A percentile compares a stretch with the other conserved stretches of the same genome.
phyloP scores from a whole-genome alignment of 1,140 invertebrate genomes.

The Samia ricini region DNA sequence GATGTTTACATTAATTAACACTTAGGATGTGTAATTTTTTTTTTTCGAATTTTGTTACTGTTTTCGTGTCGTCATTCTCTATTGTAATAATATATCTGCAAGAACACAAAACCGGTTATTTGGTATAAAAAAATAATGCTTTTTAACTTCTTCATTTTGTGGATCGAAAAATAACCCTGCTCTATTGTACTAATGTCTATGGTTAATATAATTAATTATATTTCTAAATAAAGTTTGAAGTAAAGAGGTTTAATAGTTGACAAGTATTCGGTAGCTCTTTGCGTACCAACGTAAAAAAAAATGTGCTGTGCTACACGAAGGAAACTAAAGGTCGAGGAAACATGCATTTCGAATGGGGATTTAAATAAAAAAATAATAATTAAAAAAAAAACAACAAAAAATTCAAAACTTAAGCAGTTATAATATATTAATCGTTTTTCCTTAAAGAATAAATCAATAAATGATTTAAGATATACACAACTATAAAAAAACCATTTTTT shows the following conservation, averaged over 20 bases:
- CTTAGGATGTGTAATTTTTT: slow-evolving; percentile 58
- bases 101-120: slow-evolving; percentile 74
- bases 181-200: slow-evolving; percentile 76
- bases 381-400: slow-evolving; percentile 74
- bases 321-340: slow-evolving; percentile 32
- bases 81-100: slow-evolving; percentile 65
- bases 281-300: slow-evolving; percentile 47
- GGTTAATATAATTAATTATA: slow-evolving; percentile 75
- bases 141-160: slow-evolving; percentile 66
- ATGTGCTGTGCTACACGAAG: slow-evolving; percentile 32
- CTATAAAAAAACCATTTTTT: slow-evolving; percentile 77
- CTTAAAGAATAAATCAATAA: slow-evolving; percentile 77
- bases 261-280: slow-evolving; percentile 57
- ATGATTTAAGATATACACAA: slow-evolving; percentile 77
- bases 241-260: slow-evolving; percentile 72
- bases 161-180: slow-evolving; percentile 77
- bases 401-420: slow-evolving; percentile 76
- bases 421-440: slow-evolving; percentile 77
- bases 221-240: slow-evolving; percentile 70
- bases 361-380: slow-evolving; percentile 48
- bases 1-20: slow-evolving; percentile 66
- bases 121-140: slow-evolving; percentile 76
- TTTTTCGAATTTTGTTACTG: slow-evolving; percentile 69
- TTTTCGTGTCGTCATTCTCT: slow-evolving; percentile 46
- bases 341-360: slow-evolving; percentile 45